Percentiles rank a stretch among this genome's conserved stretches.
These are phyloP conservation scores for Ornithoptera priamus DNA, from an alignment of 2,888 invertebrate genomes.

Conservation along the genomic window DNA sequence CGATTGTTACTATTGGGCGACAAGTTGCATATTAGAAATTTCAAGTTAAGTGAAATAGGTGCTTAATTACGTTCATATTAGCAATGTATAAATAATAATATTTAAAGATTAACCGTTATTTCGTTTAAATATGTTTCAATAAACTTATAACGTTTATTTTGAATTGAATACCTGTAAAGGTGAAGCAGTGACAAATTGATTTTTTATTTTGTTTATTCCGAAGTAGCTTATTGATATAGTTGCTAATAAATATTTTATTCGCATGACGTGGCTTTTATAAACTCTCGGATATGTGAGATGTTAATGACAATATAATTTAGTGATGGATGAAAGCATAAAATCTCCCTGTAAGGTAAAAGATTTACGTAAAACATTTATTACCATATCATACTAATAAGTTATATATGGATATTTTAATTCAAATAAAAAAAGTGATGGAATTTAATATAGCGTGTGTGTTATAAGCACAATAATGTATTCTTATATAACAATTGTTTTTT, in stretches of 20 bases:
- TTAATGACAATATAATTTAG: conserved; percentile 66
- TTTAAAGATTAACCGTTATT: neutral
- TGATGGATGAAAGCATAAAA: conserved; percentile 73
- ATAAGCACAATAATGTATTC: neutral
- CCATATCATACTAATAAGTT: neutral
- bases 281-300: conserved; percentile 68
- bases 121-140: neutral
- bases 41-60: conserved; percentile 14
- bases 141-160: neutral
- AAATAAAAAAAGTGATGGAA: neutral
- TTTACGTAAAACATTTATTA: conserved; percentile 37
- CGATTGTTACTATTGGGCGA: conserved; percentile 24
- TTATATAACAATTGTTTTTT: neutral
- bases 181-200: conserved; percentile 67
- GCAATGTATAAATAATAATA: neutral
- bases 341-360: conserved; percentile 75
- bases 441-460: neutral
- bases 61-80: conserved; percentile 19
- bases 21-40: conserved; percentile 17
- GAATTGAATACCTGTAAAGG: neutral
- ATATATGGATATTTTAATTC: neutral
- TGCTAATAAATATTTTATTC: conserved; percentile 67
- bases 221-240: conserved; percentile 76
- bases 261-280: conserved; percentile 62
- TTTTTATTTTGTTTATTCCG: conserved; percentile 73